Evolutionary conservation across 2,888 invertebrate genomes (phyloP).

Genomic region (Scrobipalpa atriplicella): DNA sequence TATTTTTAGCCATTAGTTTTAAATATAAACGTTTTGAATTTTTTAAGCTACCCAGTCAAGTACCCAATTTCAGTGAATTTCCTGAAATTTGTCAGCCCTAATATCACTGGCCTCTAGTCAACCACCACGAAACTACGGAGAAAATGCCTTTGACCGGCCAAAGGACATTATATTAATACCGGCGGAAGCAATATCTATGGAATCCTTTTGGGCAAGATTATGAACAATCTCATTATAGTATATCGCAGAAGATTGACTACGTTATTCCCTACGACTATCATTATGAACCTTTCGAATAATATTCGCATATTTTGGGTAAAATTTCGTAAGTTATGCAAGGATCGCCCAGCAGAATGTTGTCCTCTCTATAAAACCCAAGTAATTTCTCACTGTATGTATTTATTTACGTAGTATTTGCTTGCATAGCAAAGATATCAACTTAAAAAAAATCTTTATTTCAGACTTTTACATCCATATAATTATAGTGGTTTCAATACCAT

Average conservation of each 20-base stretch:
- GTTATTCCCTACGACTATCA: slow-evolving; percentile 8
- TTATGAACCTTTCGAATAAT: slow-evolving; percentile 9
- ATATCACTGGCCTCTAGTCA: not conserved
- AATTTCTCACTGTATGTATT: not conserved
- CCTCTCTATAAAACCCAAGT: not conserved
- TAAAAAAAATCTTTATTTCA: too few species aligned
- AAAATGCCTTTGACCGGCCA: slow-evolving; percentile 17
- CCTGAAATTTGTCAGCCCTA: not conserved
- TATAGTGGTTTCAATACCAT: too few species aligned
- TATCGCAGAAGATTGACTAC: slow-evolving; percentile 4
- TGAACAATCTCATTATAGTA: slow-evolving; percentile 17
- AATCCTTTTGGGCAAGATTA: slow-evolving; percentile 23
- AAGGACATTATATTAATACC: slow-evolving; percentile 17
- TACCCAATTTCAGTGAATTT: not conserved
- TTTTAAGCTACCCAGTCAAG: too few species aligned
- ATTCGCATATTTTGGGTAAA: not conserved
- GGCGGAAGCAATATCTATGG: slow-evolving; percentile 11
- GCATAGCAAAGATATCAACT: too few species aligned
- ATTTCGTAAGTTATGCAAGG: not conserved
- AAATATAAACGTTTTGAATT: too few species aligned
- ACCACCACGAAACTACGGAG: not conserved
- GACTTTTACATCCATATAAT: too few species aligned
- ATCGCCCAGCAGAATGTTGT: not conserved
- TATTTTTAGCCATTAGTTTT: too few species aligned
- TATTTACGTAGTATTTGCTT: not conserved